Base-by-base conservation (phyloP, 2,113 vertebrate genomes). In the Carassius carassius region DNA sequence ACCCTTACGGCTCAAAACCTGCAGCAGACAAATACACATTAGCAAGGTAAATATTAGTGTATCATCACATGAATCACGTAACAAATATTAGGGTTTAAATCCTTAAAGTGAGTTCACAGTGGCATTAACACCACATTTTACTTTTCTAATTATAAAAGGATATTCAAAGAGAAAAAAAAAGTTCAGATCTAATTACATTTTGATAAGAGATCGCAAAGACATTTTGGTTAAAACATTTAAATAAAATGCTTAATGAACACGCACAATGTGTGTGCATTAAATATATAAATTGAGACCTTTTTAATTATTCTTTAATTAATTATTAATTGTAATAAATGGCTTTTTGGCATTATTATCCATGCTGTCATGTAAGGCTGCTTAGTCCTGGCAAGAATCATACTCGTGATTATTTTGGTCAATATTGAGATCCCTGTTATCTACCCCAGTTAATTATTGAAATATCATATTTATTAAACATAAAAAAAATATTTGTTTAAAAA, bases 1-100 rank as follows among this genome's bases (percentile, higher is more conserved):
- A 62, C 91, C 95, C 90, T 97, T 98, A 85, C 97, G 96, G 19
- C 95, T 93, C 94, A 98, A 92, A 35, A 99, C 91, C 93, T 94
- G 63, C 1, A 73, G 70, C 84, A 80, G 9, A 80, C 10, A 7
- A 9, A 29, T 7, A 41, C 25, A 75, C 13, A 54, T 41, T 72
- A 51, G 12, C 63, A 17, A 54, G 16, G 51, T 54, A 54, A 5
- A 51, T 51, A 5, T 51, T 51, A 14, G 13, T 13, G 3, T 2
- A 54, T 17, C 51, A 6, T 17, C 51, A 54, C 51, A 54, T 54
- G 16, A 6, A 54, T 54, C 51, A 54, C 6, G 51, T 54, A 54
- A 54, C 51, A 54, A 54, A 54, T 54, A 54, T 54, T 17, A 54
- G 51, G 16, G 47, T 51, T 51, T 51, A 16, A 51, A 51, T 51